Base-by-base conservation (phyloP, 2,888 invertebrate genomes). In the Nomada lathburiana region DNA sequence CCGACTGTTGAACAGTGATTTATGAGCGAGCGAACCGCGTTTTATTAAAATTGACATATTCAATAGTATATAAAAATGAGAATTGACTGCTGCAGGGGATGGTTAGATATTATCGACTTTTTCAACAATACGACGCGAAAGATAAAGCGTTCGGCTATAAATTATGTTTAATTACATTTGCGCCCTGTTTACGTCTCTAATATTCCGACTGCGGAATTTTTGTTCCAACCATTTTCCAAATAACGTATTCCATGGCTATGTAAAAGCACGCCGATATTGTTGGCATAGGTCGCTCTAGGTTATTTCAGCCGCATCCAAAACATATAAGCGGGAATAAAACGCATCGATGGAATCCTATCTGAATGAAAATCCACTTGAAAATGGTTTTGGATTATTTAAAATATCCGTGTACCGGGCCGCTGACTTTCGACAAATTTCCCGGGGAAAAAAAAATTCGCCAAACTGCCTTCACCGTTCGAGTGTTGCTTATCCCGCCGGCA, bases 351-450 rank as follows among this genome's bases (percentile, higher is more conserved):
- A 62, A 62, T 20, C 16, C 29, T 16, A 53, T 36, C 10, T 26
- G 50, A 16, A 73, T 65, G 55, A 64, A 55, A 18, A 20, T 47
- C 10, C 20, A 44, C 13, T 64, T 9, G 26, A 67, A 69, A 62
- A 68, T 53, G 42, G 26, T 23, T 53, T 62, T 10, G 68, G 26
- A 60, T 75, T 53, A 52, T 67, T 74, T 67, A 50, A 59, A 69
- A 50, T 47, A 59, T 72, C 26, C 63, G 9, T 36, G 60, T 29
- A 20, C 50, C 18, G 2, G 47, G 29, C 20, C 47, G 47, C 23
- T 36, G 18, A 60, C 20, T 52, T 53, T 42, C 23, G 36, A 3
- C 13, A 53, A 73, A 29, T 50, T 57, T 52, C 10, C 20, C 18
- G 3, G 5, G 44, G 10, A 18, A 23, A 52, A 23, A 52, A 44